Percentiles rank a stretch among this genome's conserved stretches.
Conservation (phyloP, 1,140 invertebrate species). For the Cotesia vestalis region DNA sequence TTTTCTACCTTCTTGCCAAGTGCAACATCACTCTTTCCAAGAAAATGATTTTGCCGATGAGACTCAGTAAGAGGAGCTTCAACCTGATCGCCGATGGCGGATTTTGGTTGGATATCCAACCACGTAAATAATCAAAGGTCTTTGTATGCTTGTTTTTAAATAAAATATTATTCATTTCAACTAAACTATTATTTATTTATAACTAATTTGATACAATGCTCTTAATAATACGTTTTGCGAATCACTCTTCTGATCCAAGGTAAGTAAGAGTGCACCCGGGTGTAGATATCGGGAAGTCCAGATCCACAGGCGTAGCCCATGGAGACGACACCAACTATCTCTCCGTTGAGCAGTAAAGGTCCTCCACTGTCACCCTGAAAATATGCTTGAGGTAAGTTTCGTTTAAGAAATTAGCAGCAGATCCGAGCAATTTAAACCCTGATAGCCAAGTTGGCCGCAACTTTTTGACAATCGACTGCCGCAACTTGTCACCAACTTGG, state of each 20-base stretch:
- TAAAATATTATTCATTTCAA: not conserved
- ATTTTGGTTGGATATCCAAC: conserved; percentile 14
- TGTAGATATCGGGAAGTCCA: conserved; percentile 17
- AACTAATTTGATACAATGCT: too few species aligned
- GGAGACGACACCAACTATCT: conserved; percentile 3
- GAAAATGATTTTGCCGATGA: conserved; percentile 19
- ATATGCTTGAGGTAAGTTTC: not conserved
- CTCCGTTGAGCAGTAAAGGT: not conserved
- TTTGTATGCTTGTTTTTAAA: not conserved
- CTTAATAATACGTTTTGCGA: too few species aligned
- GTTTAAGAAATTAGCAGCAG: too few species aligned
- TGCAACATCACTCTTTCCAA: not conserved
- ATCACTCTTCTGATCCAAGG: not conserved
- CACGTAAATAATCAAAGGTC: not conserved
- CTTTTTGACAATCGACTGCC: too few species aligned
- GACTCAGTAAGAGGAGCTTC: not conserved
- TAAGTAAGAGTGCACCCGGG: conserved; percentile 3
- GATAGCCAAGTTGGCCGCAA: too few species aligned
- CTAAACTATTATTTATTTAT: not conserved
- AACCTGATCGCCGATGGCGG: conserved; percentile 1
- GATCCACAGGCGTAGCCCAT: not conserved
- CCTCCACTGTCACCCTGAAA: conserved; percentile 19
- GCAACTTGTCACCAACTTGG: too few species aligned
- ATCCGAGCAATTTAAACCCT: too few species aligned
- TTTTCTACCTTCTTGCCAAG: not conserved